phyloP scores from a whole-genome alignment of 2,888 invertebrate genomes.

The Temnothorax ravouxi region DNA sequence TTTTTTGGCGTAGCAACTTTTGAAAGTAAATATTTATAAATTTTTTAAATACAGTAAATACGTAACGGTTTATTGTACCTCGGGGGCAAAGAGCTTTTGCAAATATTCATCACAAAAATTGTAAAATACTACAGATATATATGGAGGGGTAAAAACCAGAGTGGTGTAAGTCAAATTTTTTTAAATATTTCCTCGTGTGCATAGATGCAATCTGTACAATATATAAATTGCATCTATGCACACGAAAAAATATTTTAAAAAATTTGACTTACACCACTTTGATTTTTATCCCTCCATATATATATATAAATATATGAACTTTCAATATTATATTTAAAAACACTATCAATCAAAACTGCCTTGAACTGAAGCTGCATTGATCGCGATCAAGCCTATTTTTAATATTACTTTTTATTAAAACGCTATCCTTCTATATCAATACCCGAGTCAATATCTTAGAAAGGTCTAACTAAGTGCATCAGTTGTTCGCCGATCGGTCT shows the following conservation, averaged over 20 bases:
- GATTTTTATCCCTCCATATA: neutral
- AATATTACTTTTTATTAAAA: slow-evolving; percentile 1
- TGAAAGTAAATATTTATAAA: neutral
- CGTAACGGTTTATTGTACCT: neutral
- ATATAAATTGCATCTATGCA: no score
- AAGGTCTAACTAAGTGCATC: neutral
- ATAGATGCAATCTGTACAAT: no score
- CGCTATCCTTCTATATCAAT: no score
- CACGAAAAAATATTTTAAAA: no score
- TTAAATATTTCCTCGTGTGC: no score
- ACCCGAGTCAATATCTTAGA: neutral
- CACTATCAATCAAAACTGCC: neutral
- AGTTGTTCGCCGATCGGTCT: neutral
- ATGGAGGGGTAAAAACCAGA: no score
- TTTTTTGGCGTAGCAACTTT: neutral
- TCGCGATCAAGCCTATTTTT: neutral
- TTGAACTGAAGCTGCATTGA: neutral
- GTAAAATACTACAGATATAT: neutral
- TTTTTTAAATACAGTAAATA: neutral
- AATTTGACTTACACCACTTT: no score
- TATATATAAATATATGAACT: neutral
- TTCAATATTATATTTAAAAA: neutral
- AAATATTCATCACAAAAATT: neutral
- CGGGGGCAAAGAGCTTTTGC: neutral
- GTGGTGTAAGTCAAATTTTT: no score